A percentile compares a stretch with the other conserved stretches of the same genome.
Conservation (phyloP, 2,888 invertebrate genomes). For the Seladonia tumulorum region DNA sequence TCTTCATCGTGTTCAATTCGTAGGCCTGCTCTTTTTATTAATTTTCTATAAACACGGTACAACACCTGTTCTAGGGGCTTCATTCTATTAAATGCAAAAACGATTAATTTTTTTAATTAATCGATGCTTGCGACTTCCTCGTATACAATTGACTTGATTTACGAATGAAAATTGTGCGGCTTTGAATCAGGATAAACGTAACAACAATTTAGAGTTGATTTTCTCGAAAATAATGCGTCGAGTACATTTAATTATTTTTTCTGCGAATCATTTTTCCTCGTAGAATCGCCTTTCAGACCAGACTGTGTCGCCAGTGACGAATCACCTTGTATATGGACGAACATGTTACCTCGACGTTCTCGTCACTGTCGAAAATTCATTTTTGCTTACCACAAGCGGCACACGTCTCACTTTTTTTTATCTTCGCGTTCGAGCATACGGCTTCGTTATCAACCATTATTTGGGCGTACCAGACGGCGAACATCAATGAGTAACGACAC, state of each 20-base stretch:
- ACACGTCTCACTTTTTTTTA: neutral
- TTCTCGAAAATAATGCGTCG: neutral
- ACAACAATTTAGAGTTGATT: neutral
- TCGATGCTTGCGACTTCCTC: neutral
- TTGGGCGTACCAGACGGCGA: neutral
- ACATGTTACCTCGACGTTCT: neutral
- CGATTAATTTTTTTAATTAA: neutral
- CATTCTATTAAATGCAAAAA: neutral
- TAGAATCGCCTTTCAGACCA: neutral
- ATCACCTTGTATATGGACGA: neutral
- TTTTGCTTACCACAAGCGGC: neutral
- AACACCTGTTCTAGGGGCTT: neutral
- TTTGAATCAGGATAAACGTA: neutral
- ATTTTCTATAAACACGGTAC: neutral
- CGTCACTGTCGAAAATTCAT: neutral
- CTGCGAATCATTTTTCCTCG: neutral
- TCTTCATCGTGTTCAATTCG: too few species aligned
- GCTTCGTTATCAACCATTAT: constrained; percentile 2
- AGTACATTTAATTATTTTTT: too few species aligned
- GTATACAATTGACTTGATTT: neutral
- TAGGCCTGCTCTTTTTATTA: neutral
- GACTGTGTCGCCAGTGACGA: neutral
- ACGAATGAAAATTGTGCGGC: neutral
- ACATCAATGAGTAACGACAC: neutral
- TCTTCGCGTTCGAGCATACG: neutral